These are phyloP conservation scores for Drosophila dives DNA, from an alignment of 2,888 invertebrate species.

Conservation along the genomic window DNA sequence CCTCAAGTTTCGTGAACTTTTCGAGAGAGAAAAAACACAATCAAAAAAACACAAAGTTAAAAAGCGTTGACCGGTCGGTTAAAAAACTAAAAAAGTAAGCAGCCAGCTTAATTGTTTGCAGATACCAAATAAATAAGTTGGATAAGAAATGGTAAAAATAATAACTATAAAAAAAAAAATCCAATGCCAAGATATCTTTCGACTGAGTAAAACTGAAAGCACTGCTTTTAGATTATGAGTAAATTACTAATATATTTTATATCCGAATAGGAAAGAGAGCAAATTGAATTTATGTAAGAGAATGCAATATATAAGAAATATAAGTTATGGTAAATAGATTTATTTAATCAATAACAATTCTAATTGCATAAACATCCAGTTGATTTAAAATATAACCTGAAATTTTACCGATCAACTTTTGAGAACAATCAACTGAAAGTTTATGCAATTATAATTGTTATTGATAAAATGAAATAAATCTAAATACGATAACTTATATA, in stretches of 20 bases:
- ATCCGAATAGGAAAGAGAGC: background rate
- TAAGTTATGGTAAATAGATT: background rate
- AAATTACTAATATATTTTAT: background rate
- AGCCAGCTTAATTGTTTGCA: constrained; percentile 77
- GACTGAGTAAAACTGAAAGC: constrained; percentile 29
- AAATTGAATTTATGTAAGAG: background rate
- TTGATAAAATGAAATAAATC: too few species aligned
- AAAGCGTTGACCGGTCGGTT: constrained; percentile 37
- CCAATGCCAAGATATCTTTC: constrained; percentile 26
- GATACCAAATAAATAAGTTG: constrained; percentile 75
- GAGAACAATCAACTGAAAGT: too few species aligned
- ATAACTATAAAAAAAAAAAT: constrained; percentile 27
- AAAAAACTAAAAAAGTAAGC: constrained; percentile 34
- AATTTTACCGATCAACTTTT: background rate
- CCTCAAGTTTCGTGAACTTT: constrained; percentile 67
- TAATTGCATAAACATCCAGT: background rate
- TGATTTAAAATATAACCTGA: background rate
- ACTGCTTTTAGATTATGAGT: background rate
- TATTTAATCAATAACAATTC: background rate
- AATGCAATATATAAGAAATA: background rate
- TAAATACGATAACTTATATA: too few species aligned
- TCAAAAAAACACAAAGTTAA: constrained; percentile 11
- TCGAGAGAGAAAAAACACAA: constrained; percentile 6
- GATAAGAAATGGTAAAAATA: constrained; percentile 31
- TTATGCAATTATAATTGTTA: too few species aligned